Conservation (phyloP, 2,888 invertebrate species). For the Stegana nigrithorax region DNA sequence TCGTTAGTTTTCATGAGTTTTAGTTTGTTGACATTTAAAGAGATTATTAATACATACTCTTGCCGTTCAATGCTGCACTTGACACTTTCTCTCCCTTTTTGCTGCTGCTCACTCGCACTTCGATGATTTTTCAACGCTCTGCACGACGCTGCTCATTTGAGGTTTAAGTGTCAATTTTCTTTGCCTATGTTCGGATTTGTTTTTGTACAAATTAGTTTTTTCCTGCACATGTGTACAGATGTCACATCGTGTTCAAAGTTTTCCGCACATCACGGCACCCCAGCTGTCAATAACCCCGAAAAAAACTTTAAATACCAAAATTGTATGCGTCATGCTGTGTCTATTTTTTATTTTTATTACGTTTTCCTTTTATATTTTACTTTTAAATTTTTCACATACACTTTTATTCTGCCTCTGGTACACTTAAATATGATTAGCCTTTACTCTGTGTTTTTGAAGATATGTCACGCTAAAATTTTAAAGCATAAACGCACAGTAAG, state of each 20-base stretch:
- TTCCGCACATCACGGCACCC: background rate
- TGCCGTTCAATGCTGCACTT: slow-evolving; percentile 2
- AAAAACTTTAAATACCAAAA: background rate
- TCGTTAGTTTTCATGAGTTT: no score
- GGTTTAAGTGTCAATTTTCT: slow-evolving; percentile 5
- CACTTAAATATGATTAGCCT: no score
- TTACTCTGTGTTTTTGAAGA: background rate
- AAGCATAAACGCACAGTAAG: no score
- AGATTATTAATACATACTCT: slow-evolving; percentile 7
- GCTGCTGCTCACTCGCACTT: background rate
- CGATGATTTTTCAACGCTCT: background rate
- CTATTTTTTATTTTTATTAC: background rate
- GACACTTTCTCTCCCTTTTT: background rate
- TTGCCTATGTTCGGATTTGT: background rate
- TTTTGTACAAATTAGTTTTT: background rate
- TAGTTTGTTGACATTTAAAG: background rate
- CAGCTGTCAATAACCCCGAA: background rate
- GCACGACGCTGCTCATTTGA: no score
- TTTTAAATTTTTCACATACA: background rate
- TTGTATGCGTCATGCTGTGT: slow-evolving; percentile 1
- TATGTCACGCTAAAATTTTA: no score
- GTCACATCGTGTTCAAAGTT: background rate
- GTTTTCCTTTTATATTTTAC: background rate
- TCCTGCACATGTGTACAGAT: background rate
- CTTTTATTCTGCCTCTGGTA: background rate